These are phyloP conservation scores for Phenganax subtilis DNA, from an alignment of 92 coral and sea anemone genomes.

Conservation along the genomic window DNA sequence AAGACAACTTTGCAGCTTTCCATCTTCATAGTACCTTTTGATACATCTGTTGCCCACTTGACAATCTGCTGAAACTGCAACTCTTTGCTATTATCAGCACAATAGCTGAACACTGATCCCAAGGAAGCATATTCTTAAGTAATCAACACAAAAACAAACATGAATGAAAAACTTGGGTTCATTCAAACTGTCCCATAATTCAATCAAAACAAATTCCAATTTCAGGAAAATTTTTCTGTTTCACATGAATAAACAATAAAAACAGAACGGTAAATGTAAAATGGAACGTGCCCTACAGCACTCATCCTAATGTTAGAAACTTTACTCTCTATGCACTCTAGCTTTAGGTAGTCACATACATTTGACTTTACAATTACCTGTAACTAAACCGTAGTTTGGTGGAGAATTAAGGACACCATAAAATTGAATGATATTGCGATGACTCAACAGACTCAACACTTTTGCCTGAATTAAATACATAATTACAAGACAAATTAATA, in stretches of 20 bases:
- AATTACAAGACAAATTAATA: neutral
- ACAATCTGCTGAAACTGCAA: constrained; percentile 67
- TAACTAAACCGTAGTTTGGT: constrained; percentile 79
- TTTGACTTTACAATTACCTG: constrained; percentile 46
- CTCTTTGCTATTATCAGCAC: constrained; percentile 39
- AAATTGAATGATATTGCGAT: constrained; percentile 69
- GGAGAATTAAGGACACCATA: constrained; percentile 71
- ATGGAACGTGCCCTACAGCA: too few species aligned
- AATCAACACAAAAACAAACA: neutral
- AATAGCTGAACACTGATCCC: constrained; percentile 65
- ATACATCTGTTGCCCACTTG: constrained; percentile 68
- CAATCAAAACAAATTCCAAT: too few species aligned
- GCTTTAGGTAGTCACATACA: too few species aligned
- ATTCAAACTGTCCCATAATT: too few species aligned
- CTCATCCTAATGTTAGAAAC: too few species aligned
- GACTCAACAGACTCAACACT: constrained; percentile 67
- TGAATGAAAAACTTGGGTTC: neutral
- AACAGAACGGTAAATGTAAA: too few species aligned
- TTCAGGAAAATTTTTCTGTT: too few species aligned
- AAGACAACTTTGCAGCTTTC: neutral
- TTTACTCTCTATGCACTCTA: too few species aligned
- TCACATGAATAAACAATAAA: too few species aligned
- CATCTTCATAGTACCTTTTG: constrained; percentile 52
- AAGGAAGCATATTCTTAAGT: constrained; percentile 66
- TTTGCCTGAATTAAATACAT: constrained; percentile 52